phyloP scores from a whole-genome alignment of 2,888 invertebrate species.

The Athalia rosae region DNA sequence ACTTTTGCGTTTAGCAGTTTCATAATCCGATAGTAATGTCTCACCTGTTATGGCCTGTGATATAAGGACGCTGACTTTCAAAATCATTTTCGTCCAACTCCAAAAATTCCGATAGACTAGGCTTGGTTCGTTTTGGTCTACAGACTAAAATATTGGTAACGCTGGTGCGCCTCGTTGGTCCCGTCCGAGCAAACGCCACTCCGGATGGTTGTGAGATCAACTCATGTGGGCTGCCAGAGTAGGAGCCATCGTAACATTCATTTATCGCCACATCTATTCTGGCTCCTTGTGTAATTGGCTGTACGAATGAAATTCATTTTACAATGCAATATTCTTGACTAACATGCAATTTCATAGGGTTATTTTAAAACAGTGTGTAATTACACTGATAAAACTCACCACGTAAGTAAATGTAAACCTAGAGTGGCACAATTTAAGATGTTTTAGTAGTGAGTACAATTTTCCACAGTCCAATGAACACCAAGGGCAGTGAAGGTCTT shows the following conservation, averaged over 20 bases:
- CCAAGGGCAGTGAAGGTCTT: constrained; percentile 97
- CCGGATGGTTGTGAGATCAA: constrained; percentile 85
- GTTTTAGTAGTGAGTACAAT: constrained; percentile 92
- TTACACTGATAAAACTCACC: constrained; percentile 76
- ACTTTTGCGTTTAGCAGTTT: background rate
- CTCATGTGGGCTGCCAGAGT: constrained; percentile 94
- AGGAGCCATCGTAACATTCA: constrained; percentile 95
- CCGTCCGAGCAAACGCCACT: constrained; percentile 81
- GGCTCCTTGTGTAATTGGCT: constrained; percentile 86
- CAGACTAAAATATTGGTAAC: constrained; percentile 88
- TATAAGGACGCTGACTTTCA: constrained; percentile 90
- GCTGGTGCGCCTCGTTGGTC: constrained; percentile 84
- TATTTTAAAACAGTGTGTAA: background rate
- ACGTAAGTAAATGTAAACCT: constrained; percentile 95
- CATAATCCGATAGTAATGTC: background rate
- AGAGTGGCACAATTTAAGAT: constrained; percentile 94
- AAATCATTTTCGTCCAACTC: constrained; percentile 90
- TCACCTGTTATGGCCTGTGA: constrained; percentile 91
- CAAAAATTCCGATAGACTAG: constrained; percentile 90
- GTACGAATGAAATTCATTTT: constrained; percentile 47
- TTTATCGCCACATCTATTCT: constrained; percentile 96
- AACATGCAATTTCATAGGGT: background rate
- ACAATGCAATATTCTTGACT: too few relatives aligned
- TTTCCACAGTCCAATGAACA: constrained; percentile 92
- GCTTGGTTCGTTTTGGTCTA: constrained; percentile 80